A percentile compares a stretch with the other conserved stretches of the same genome.
These are phyloP conservation scores for Trogon surrucura DNA, from an alignment of 2,113 vertebrate species.

Conservation along the genomic window DNA sequence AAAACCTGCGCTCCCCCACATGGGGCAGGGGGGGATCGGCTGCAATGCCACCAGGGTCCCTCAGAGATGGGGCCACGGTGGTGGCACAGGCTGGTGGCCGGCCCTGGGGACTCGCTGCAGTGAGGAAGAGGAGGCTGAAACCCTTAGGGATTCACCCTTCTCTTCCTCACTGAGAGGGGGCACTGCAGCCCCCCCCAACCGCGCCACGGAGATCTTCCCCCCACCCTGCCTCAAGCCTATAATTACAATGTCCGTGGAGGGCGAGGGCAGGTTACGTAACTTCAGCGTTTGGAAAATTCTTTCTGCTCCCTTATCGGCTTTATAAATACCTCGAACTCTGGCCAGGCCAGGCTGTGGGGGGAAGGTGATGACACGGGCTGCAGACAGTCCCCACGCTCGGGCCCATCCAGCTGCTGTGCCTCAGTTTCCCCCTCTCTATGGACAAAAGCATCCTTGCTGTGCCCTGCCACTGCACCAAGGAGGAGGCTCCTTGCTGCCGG, in stretches of 20 bases:
- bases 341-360: background rate
- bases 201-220: rapidly evolving
- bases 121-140: background rate
- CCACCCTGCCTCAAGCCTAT: background rate
- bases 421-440: constrained; percentile 1
- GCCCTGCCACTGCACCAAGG: background rate
- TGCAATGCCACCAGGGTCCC: rapidly evolving
- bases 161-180: too few species aligned
- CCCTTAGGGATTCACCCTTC: background rate
- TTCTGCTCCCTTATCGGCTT: constrained; percentile 55
- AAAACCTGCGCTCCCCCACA: background rate
- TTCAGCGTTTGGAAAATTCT: constrained; percentile 23
- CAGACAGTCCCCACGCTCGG: background rate
- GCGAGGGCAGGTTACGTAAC: background rate
- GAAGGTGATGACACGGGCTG: background rate
- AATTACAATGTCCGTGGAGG: background rate
- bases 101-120: rapidly evolving
- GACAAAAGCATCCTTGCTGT: background rate
- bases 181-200: background rate
- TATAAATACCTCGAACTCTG: constrained; percentile 28
- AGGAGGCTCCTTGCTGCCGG: background rate
- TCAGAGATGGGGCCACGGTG: rapidly evolving
- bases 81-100: background rate
- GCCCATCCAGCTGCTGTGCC: background rate
- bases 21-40: rapidly evolving